Conservation (phyloP, 64 coral and sea anemone species). For the Hydrozoanthus tunicans region DNA sequence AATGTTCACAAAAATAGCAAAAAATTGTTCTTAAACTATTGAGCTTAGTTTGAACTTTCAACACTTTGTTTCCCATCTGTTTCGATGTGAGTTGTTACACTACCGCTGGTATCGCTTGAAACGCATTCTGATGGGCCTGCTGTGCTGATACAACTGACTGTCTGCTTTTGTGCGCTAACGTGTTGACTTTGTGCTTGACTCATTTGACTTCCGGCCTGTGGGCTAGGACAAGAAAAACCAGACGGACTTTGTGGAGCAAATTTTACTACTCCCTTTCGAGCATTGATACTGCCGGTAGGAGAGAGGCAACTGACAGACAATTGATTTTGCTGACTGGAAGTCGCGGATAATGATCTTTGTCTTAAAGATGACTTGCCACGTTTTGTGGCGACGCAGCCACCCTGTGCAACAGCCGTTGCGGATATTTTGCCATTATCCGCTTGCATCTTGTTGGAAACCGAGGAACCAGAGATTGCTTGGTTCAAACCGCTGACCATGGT, state of each 20-base stretch:
- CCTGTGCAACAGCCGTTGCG: neutral
- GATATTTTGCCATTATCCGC: neutral
- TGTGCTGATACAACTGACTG: neutral
- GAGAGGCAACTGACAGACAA: neutral
- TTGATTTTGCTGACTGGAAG: neutral
- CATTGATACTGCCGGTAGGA: neutral
- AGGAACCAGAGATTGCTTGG: neutral
- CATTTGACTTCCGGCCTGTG: neutral
- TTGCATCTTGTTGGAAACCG: neutral
- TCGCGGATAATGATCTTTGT: neutral
- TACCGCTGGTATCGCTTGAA: neutral
- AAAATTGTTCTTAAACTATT: too few relatives aligned
- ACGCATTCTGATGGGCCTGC: neutral
- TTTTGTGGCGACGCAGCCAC: neutral
- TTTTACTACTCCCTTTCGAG: neutral
- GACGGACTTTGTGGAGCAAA: neutral
- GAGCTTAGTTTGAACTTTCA: neutral
- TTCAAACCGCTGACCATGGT: neutral
- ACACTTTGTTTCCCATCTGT: neutral
- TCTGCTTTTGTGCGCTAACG: neutral
- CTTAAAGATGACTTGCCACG: neutral
- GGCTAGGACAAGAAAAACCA: neutral
- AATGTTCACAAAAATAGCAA: too few relatives aligned
- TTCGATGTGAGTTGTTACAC: neutral
- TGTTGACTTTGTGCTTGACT: neutral